Evolutionary conservation across 2,797 vertebrate genomes (phyloP).

Genomic region (Limnodromus scolopaceus): DNA sequence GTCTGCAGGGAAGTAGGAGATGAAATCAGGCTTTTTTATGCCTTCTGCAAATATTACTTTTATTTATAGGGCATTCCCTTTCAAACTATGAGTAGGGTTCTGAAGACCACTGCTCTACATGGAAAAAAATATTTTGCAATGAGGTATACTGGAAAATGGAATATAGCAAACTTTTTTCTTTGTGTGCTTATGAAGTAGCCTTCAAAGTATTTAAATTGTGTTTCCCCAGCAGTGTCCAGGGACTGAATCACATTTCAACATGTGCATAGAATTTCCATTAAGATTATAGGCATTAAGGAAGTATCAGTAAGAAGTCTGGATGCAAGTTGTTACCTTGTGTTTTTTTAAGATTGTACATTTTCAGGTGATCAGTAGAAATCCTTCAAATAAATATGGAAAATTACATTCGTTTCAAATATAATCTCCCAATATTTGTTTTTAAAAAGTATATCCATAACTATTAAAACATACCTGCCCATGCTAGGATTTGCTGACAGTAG

Average conservation of each 20-base stretch:
- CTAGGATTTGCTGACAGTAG: not conserved
- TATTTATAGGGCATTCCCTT: not conserved
- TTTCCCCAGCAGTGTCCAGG: not conserved
- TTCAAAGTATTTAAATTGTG: not conserved
- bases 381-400: not conserved
- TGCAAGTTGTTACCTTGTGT: not conserved
- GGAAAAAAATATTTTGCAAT: not conserved
- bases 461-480: not conserved
- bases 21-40: not conserved
- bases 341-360: not conserved
- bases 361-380: not conserved
- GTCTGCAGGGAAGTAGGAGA: not conserved
- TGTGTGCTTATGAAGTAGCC: not conserved
- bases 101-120: not conserved
- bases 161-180: not conserved
- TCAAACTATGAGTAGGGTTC: not conserved
- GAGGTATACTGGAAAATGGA: not conserved
- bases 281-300: not conserved
- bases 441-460: not conserved
- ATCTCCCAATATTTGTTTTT: not conserved
- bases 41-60: not conserved
- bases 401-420: not conserved
- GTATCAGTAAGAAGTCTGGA: not conserved
- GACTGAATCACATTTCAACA: not conserved
- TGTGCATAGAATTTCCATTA: not conserved